phyloP scores from a whole-genome alignment of 2,113 vertebrate genomes.

The Erinaceus europaeus region DNA sequence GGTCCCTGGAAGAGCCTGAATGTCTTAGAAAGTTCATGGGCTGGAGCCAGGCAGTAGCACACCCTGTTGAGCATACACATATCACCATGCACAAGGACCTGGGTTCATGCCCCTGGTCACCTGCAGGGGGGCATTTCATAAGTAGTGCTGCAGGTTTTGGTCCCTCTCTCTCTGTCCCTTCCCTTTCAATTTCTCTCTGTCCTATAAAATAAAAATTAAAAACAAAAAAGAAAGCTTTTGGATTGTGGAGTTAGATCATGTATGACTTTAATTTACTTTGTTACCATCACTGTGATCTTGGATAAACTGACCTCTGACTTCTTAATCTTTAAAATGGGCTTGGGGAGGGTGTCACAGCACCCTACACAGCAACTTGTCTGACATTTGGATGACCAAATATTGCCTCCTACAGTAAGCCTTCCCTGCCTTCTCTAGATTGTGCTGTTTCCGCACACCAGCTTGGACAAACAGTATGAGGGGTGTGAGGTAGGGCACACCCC shows the following conservation, averaged over 20 bases:
- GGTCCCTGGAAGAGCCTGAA: not conserved
- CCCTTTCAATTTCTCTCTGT: too few species aligned
- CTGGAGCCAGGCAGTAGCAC: too few species aligned
- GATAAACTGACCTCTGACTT: not conserved
- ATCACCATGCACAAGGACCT: too few species aligned
- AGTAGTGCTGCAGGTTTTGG: too few species aligned
- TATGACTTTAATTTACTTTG: not conserved
- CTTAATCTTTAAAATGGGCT: not conserved
- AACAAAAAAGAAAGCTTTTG: too few species aligned
- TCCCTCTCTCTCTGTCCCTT: too few species aligned
- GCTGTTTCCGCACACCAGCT: not conserved
- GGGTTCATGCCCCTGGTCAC: too few species aligned
- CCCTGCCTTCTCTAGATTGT: not conserved
- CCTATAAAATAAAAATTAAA: too few species aligned
- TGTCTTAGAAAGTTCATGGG: not conserved
- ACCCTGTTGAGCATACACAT: too few species aligned
- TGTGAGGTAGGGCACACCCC: accelerated
- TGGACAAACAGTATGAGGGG: not conserved
- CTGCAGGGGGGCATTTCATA: too few species aligned
- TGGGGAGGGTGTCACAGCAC: not conserved
- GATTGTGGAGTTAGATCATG: not conserved
- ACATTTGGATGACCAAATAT: not conserved
- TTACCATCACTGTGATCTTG: not conserved
- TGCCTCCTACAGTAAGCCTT: not conserved
- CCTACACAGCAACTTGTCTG: not conserved